These are phyloP conservation scores for Dioctria linearis DNA, from an alignment of 2,888 invertebrate species.

Conservation along the genomic window DNA sequence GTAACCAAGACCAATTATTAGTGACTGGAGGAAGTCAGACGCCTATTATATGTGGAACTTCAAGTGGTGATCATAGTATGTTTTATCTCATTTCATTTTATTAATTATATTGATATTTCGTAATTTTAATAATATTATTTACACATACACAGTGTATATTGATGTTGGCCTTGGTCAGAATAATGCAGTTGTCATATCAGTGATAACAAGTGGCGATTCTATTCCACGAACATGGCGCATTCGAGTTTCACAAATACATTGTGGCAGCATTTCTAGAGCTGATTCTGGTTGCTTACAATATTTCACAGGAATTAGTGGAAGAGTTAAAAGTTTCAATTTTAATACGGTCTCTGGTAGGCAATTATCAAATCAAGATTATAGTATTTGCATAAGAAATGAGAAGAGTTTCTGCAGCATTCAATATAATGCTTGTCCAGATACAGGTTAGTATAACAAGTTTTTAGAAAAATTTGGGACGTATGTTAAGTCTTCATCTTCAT, in stretches of 20 bases:
- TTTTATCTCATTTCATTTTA: neutral
- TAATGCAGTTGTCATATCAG: constrained; percentile 85
- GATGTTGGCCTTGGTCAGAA: constrained; percentile 80
- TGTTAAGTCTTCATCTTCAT: too few relatives aligned
- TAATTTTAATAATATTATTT: constrained; percentile 22
- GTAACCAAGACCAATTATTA: constrained; percentile 88
- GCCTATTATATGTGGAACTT: constrained; percentile 86
- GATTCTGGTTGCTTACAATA: constrained; percentile 71
- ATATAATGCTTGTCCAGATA: constrained; percentile 82
- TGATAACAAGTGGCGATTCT: constrained; percentile 84
- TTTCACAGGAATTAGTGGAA: constrained; percentile 81
- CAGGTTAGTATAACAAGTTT: constrained; percentile 70
- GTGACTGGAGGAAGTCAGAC: constrained; percentile 86
- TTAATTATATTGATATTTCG: neutral
- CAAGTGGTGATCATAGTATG: constrained; percentile 86
- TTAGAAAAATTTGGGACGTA: neutral
- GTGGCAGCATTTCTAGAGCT: constrained; percentile 79
- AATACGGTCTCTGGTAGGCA: constrained; percentile 83
- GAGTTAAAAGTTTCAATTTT: constrained; percentile 88
- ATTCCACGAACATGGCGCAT: constrained; percentile 87
- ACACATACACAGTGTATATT: constrained; percentile 81
- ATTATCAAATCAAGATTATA: constrained; percentile 91
- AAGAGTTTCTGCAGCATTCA: constrained; percentile 90
- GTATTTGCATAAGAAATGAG: constrained; percentile 87
- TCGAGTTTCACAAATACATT: constrained; percentile 84